A percentile compares a stretch with the other conserved stretches of the same genome.
These are phyloP conservation scores for Eleginops maclovinus DNA, from an alignment of 2,113 vertebrate genomes.

Conservation along the genomic window DNA sequence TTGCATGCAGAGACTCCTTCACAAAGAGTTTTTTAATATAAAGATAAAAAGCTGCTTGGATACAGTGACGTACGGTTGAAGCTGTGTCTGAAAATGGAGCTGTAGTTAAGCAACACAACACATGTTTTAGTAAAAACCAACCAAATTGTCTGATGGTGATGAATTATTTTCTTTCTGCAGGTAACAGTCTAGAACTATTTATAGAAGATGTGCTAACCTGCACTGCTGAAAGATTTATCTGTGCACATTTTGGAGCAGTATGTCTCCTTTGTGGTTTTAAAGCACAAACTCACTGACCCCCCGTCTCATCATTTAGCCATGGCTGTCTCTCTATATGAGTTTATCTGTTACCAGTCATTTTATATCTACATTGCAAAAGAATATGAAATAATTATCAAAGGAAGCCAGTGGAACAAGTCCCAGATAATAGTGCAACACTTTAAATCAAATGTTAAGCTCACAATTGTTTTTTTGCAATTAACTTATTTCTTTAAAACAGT, in stretches of 20 bases:
- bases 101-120: background rate
- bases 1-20: background rate
- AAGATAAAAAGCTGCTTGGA: background rate
- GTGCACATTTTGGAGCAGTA: conserved; percentile 38
- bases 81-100: background rate
- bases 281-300: conserved; percentile 42
- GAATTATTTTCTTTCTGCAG: background rate
- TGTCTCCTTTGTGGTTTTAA: conserved; percentile 37
- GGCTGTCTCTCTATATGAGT: background rate
- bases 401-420: background rate
- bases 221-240: conserved; percentile 57
- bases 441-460: background rate
- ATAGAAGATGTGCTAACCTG: conserved; percentile 48
- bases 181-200: conserved; percentile 29
- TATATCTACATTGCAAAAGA: background rate
- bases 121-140: background rate
- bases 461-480: background rate
- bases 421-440: background rate
- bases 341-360: conserved; percentile 1
- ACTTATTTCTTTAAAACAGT: no score
- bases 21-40: background rate
- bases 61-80: background rate
- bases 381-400: background rate
- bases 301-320: background rate
- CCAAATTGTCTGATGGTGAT: background rate